Evolutionary conservation across 1,140 invertebrate genomes (phyloP).

Genomic region (Drosophila pallidifrons): DNA sequence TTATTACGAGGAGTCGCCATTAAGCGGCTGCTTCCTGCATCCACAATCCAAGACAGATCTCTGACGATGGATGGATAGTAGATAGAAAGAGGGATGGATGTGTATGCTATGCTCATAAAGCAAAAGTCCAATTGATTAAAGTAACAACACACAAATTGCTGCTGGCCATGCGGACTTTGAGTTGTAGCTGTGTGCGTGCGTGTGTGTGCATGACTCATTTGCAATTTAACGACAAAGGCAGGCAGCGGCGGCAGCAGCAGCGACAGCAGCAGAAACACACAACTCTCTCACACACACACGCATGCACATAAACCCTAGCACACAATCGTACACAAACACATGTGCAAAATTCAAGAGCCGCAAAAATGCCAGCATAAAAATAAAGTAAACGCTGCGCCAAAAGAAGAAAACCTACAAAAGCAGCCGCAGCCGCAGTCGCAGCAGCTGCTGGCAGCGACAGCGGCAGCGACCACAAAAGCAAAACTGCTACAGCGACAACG

Average conservation of each 20-base stretch:
- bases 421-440: conserved; percentile 28
- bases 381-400: conserved; percentile 64
- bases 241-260: conserved; percentile 41
- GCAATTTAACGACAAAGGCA: conserved; percentile 76
- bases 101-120: conserved; percentile 33
- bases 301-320: not conserved
- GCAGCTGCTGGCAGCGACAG: conserved; percentile 45
- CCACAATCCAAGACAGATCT: conserved; percentile 5
- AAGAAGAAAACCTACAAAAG: conserved; percentile 62
- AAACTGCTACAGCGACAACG: conserved; percentile 16
- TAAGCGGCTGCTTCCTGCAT: conserved; percentile 64
- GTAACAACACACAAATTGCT: conserved; percentile 36
- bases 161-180: conserved; percentile 72
- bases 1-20: conserved; percentile 46
- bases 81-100: not conserved
- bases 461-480: conserved; percentile 65
- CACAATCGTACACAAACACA: not conserved
- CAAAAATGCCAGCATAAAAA: conserved; percentile 82
- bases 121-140: conserved; percentile 71
- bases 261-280: conserved; percentile 36
- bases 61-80: conserved; percentile 12
- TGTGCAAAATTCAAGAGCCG: conserved; percentile 66
- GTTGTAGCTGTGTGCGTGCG: conserved; percentile 36
- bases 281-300: conserved; percentile 20
- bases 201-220: conserved; percentile 76